Evolutionary conservation across 2,113 vertebrate species (phyloP), one percentile per base, ranked within the genome.

Genomic region (Danionella cerebrum): DNA sequence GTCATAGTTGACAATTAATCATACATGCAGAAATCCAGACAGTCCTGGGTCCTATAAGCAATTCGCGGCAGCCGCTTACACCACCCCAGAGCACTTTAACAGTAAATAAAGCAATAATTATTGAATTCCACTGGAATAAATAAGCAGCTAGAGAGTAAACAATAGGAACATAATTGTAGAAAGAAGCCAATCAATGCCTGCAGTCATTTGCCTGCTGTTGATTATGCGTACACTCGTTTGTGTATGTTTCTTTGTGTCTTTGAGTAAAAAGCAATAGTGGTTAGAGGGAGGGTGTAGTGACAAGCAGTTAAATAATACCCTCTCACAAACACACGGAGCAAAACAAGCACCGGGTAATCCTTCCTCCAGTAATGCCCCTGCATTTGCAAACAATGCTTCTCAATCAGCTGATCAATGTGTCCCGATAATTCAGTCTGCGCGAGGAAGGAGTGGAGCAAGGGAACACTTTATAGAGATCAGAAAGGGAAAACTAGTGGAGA

Each of bases 81-180:
- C 80, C 93, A 92, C 93, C 94, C 91, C 89, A 88, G 91, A 89
- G 91, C 91, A 90, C 92, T 94, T 95, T 94, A 96, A 94, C 92
- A 95, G 94, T 96, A 97, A 97, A 93, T 95, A 96, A 97, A 95
- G 93, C 94, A 95, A 98, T 97, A 96, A 95, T 97, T 96, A 98
- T 98, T 93, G 95, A 94, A 95, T 96, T 98, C 92, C 90, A 86
- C 95, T 95, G 91, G 92, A 96, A 96, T 95, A 93, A 96, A 92
- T 87, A 92, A 94, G 94, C 93, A 90, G 89, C 92, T 93, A 88
- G 92, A 96, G 97, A 93, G 94, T 98, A 98, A 97, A 98, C 93
- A 97, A 98, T 95, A 90, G 91, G 91, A 93, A 93, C 93, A 94
- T 97, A 97, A 97, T 97, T 97, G 94, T 92, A 92, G 91, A 90